phyloP scores from a whole-genome alignment of 2,113 vertebrate species.

The Crotalus viridis region DNA sequence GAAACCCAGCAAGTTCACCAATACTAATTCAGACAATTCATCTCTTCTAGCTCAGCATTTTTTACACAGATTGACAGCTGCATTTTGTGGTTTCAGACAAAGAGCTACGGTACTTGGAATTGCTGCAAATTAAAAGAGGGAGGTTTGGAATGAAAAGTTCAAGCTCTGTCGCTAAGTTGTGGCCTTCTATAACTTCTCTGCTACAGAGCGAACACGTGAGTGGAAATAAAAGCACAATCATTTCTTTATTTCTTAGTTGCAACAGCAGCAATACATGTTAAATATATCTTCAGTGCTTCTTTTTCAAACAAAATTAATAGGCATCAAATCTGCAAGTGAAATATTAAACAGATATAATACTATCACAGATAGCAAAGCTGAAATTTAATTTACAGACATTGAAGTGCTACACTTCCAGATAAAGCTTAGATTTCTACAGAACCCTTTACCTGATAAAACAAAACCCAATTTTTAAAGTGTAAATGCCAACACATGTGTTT shows the following conservation, averaged over 20 bases:
- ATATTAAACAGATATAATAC: not conserved
- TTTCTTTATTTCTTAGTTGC: not conserved
- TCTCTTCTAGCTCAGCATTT: not conserved
- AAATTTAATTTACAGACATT: not conserved
- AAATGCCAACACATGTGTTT: not conserved
- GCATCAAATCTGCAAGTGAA: not conserved
- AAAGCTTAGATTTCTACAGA: not conserved
- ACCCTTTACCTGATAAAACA: not conserved
- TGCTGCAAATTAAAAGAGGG: not conserved
- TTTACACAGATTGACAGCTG: not conserved
- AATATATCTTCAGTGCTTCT: not conserved
- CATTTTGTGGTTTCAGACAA: not conserved
- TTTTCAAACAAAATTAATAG: not conserved
- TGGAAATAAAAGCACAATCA: not conserved
- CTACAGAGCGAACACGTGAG: not conserved
- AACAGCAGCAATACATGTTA: not conserved
- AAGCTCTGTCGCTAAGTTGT: not conserved
- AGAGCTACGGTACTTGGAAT: not conserved
- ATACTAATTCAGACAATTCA: not conserved
- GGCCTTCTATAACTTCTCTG: not conserved
- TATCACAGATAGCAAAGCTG: not conserved
- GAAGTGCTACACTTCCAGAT: not conserved
- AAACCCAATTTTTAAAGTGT: not conserved
- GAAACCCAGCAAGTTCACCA: not conserved
- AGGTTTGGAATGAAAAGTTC: not conserved